Evolutionary conservation across 1,140 invertebrate genomes (phyloP), one percentile per base, ranked within the genome.

Genomic region (Ips typographus): DNA sequence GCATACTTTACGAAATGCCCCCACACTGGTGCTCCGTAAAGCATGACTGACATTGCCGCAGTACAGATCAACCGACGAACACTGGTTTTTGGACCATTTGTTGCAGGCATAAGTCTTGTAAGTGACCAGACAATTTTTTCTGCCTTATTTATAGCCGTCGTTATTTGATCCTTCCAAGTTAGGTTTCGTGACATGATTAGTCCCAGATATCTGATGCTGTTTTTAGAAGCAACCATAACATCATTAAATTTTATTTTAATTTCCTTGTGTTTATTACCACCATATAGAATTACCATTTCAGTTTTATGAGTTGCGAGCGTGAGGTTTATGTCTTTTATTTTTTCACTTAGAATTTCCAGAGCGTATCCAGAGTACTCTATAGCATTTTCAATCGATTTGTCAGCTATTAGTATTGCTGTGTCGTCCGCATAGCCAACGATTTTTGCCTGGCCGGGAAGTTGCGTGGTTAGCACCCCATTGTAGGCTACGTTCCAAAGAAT

Each of bases 401-500:
- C 59, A 39, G 39, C 53, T 2, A 63, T 65, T 2, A 71, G 8
- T 0, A 74, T 2, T n/a, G 60, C 69, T 5, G 71, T 7, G 40
- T 63, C 65, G 39, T 73, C 59, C 4, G 71, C 71, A 58, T 44
- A 72, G 2, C n/a, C 63, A 1, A 73, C n/a, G 7, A 47, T 7
- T 1, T 40, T 51, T 0, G 53, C 51, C 2, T 72, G 76, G n/a
- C 40, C n/a, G 0, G 72, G 66, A 0, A 67, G 37, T 36, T 74
- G 72, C 2, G 81, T 60, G 2, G 43, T 40, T 4, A 82, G 61
- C 1, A 81, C 53, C 3, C 74, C 73, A 49, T 82, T 77, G 38
- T 83, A 77, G 0, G 81, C 60, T 0, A 82, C 6, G 52, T 82
- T 82, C 80, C 82, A 83, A 0, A 81, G 60, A 0, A 70, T 57